Evolutionary conservation across 35 echinoderm and acorn worm genomes (phyloP), one percentile per base, ranked within the genome.

Genomic region (Apostichopus parvimensis): DNA sequence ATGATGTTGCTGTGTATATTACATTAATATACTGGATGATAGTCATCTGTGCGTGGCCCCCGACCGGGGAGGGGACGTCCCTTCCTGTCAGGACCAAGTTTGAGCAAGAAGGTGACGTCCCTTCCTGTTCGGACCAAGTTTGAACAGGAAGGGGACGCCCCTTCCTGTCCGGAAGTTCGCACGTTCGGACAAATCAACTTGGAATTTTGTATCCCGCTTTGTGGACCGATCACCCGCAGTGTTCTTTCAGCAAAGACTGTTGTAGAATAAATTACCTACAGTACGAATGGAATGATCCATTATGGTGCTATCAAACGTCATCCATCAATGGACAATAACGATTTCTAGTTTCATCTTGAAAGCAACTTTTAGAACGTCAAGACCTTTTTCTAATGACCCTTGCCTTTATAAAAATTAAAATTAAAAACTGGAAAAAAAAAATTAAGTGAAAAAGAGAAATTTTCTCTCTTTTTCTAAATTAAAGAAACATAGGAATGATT

Each of bases 271-370:
- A 75, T 34, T 14, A 88, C 86, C 86, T 66, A 72, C 86, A 88
- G 86, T 88, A 88, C 86, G 72, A 73, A 88, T 88, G 86, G 86
- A 73, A 73, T 24, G 28, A 88, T 88, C 86, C 86, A 88, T 88
- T 88, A 58, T 88, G 86, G 86, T 88, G 86, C 86, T 88, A 88
- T 88, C 58, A 34, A 22, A 88, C 18, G 86, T 88, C 86, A 88
- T 68, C 86, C 86, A 88, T 72, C 62, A 65, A 66, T 54, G 86
- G 61, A 88, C 86, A 88, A 88, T 88, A 88, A 88, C 71, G 20
- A 75, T 75, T 75, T 75, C 6, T 75, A 75, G 71, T 75, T 20
- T 75, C 71, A 20, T 75, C 71, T 75, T 75, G 71, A 22, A 45
- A 75, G 24, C n/a, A 23, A 88, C 25, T 88, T 88, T 88, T 88